These are phyloP conservation scores for Sarcophaga variegata DNA, from an alignment of 2,888 invertebrate genomes.

Conservation along the genomic window DNA sequence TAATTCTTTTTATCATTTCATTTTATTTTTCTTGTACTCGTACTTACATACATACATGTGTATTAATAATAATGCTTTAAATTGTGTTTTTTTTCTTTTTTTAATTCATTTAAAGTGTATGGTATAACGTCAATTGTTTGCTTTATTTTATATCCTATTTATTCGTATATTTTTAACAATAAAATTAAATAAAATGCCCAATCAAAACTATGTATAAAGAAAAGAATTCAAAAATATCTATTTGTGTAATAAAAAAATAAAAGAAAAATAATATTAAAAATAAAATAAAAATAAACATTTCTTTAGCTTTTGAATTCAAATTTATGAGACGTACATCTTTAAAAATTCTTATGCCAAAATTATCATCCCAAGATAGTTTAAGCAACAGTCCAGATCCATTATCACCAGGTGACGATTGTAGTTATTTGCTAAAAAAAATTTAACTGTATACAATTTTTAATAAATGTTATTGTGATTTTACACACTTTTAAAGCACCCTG, in stretches of 20 bases:
- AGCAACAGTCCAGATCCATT: slow-evolving; percentile 84
- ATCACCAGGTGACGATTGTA: slow-evolving; percentile 83
- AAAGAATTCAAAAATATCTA: neutral
- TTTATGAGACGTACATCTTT: slow-evolving; percentile 82
- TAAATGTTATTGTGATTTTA: slow-evolving; percentile 23
- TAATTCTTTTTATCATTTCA: slow-evolving; percentile 15
- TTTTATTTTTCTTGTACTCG: neutral
- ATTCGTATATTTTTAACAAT: slow-evolving; percentile 35
- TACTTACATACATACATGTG: neutral
- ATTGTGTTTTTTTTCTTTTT: neutral
- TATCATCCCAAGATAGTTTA: slow-evolving; percentile 84
- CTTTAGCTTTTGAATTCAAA: slow-evolving; percentile 80
- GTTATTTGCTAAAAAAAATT: slow-evolving; percentile 32
- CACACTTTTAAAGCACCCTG: slow-evolving; percentile 18
- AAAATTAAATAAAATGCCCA: slow-evolving; percentile 36
- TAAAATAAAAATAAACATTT: slow-evolving; percentile 39
- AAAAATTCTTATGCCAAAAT: slow-evolving; percentile 83
- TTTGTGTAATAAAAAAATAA: neutral
- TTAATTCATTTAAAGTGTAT: neutral
- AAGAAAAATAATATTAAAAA: too few relatives aligned
- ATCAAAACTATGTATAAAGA: neutral
- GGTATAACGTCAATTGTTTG: slow-evolving; percentile 30
- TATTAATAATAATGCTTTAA: neutral
- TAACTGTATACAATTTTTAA: slow-evolving; percentile 21
- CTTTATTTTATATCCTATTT: slow-evolving; percentile 38